These are phyloP conservation scores for Alaudala cheleensis DNA, from an alignment of 2,113 vertebrate species.

Conservation along the genomic window DNA sequence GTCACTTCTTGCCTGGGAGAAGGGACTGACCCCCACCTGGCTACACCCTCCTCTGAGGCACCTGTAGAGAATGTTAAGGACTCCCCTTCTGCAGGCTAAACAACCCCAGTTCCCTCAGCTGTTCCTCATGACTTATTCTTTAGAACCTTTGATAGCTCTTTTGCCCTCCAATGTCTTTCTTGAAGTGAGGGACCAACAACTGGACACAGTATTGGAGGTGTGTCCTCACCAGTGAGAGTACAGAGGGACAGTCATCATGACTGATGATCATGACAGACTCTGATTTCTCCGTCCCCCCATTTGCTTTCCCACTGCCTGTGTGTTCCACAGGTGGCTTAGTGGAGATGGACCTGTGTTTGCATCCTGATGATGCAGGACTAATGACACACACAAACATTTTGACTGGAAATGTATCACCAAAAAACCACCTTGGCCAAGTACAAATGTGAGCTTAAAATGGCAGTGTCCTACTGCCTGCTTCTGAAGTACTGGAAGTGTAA, in stretches of 20 bases:
- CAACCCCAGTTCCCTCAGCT: background rate
- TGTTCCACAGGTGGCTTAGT: background rate
- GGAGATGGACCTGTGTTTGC: background rate
- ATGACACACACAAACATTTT: accelerated
- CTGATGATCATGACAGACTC: background rate
- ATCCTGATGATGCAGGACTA: background rate
- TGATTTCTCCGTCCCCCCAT: background rate
- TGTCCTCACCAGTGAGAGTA: background rate
- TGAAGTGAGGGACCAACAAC: background rate
- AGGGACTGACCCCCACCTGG: accelerated
- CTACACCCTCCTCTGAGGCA: background rate
- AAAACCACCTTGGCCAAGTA: background rate
- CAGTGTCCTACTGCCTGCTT: background rate
- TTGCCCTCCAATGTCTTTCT: background rate
- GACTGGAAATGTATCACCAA: background rate
- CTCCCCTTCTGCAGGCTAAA: background rate
- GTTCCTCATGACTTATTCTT: background rate
- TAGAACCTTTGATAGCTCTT: background rate
- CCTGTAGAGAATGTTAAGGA: background rate
- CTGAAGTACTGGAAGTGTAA: background rate
- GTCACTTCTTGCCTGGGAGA: background rate
- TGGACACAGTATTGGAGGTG: background rate
- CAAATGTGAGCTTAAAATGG: background rate
- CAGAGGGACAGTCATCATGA: background rate
- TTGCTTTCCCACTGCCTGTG: background rate